A percentile compares a stretch with the other conserved stretches of the same genome.
Conservation (phyloP, 2,888 invertebrate species). For the Volucella inanis region DNA sequence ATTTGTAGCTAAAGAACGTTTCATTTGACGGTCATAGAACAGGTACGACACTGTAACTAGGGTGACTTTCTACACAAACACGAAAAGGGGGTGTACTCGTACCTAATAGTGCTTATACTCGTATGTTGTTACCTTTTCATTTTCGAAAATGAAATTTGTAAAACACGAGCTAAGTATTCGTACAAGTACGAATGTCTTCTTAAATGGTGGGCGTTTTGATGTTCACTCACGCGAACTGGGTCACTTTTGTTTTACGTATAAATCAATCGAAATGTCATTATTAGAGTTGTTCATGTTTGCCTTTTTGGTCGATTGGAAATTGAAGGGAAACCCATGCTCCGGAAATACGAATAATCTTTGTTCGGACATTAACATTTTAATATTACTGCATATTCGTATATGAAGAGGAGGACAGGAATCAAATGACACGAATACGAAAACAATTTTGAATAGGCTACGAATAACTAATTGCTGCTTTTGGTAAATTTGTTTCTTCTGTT, state of each 20-base stretch:
- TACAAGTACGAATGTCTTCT: conserved; percentile 7
- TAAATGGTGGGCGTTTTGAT: conserved; percentile 28
- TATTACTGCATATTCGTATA: neutral
- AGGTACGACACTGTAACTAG: conserved; percentile 20
- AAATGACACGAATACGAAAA: conserved; percentile 10
- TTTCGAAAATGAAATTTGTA: conserved; percentile 4
- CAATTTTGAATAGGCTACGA: neutral
- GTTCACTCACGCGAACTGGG: conserved; percentile 66
- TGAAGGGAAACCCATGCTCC: conserved; percentile 29
- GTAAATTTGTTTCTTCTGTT: conserved; percentile 10
- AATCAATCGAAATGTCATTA: conserved; percentile 71
- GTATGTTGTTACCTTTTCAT: conserved; percentile 50
- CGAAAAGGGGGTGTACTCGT: conserved; percentile 46
- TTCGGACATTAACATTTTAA: conserved; percentile 64
- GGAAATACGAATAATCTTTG: conserved; percentile 24
- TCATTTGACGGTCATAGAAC: conserved; percentile 43
- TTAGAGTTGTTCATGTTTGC: conserved; percentile 28
- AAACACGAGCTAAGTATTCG: conserved; percentile 32
- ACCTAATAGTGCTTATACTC: conserved; percentile 14
- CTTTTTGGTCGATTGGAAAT: conserved; percentile 34
- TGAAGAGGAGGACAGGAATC: conserved; percentile 19
- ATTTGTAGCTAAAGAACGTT: conserved; percentile 1
- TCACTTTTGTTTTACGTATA: conserved; percentile 52
- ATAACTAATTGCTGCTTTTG: conserved; percentile 50
- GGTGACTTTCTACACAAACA: conserved; percentile 39